A percentile compares a stretch with the other conserved stretches of the same genome.
phyloP scores from a whole-genome alignment of 1,140 invertebrate species.

The Euura saliciscinereae region DNA sequence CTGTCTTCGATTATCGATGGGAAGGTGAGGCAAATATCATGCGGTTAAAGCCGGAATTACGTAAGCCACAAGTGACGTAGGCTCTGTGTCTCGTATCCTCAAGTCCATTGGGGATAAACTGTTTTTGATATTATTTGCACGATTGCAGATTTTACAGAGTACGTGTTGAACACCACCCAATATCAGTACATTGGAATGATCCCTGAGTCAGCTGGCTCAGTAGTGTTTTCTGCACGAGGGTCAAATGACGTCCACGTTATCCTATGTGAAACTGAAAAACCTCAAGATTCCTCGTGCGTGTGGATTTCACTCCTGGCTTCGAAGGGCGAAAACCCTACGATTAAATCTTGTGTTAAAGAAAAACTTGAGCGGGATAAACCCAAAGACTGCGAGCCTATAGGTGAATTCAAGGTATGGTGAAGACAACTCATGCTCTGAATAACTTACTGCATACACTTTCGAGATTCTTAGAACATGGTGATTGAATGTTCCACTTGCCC shows the following conservation, averaged over 20 bases:
- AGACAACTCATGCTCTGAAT: not conserved
- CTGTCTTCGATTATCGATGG: slow-evolving; percentile 31
- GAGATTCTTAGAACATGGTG: not conserved
- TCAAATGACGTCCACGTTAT: not conserved
- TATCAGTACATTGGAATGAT: not conserved
- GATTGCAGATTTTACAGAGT: not conserved
- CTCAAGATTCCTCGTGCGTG: not conserved
- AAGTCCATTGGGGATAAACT: not conserved
- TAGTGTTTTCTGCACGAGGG: not conserved
- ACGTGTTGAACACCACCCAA: not conserved
- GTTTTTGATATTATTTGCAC: too few species aligned
- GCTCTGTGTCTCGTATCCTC: not conserved
- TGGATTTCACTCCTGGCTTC: not conserved
- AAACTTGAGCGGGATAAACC: too few species aligned
- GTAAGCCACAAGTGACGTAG: too few species aligned
- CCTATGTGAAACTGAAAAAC: not conserved
- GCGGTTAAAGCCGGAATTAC: too few species aligned
- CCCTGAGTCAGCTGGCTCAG: not conserved
- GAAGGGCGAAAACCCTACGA: too few species aligned
- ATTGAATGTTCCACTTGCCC: slow-evolving; percentile 6
- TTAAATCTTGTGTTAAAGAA: too few species aligned
- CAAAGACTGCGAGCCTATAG: too few species aligned
- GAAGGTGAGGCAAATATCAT: slow-evolving; percentile 27
- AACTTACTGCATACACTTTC: not conserved
- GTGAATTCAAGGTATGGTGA: not conserved